Evolutionary conservation across 2,113 vertebrate species (phyloP), one percentile per base, ranked within the genome.

Genomic region (Etia nguti): DNA sequence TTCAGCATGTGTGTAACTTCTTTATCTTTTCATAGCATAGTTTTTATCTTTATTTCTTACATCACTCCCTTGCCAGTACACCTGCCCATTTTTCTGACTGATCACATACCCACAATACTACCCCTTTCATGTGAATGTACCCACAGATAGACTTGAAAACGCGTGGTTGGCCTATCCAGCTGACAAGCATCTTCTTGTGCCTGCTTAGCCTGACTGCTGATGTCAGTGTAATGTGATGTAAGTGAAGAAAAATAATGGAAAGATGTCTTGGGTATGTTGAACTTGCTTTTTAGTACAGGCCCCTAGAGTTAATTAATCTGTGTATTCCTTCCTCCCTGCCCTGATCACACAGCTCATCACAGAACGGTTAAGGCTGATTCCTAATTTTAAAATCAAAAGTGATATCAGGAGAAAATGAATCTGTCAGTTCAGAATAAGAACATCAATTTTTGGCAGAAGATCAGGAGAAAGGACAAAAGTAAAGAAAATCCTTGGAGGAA

Each of bases 381-480:
- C 41, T 8, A 46, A 48, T 75, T 75, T 75, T 48, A 48, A 75
- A 46, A 75, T 48, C 41, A 75, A 48, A 75, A 16, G 68, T 43
- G 46, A 46, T 4, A 73, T 24, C 41, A 26, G 15, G 68, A 29
- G 9, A 48, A 75, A 75, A 48, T 24, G 41, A 75, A 0, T 75
- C 68, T 48, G 41, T 75, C 15, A 29, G 16, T 48, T 75, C 43
- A 20, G 15, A 50, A 26, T 20, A 29, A 18, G 24, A 75, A 48
- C 70, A 75, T 75, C 6, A 26, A 8, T 9, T 29, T 75, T 48
- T 29, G 5, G 68, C 41, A 10, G 38, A 73, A 18, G 22, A 18
- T 46, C 41, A 18, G 9, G 41, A 48, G 41, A 75, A 75, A 48
- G 26, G 15, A 10, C 41, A 73, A 46, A 26, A 73, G 13, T 46